Evolutionary conservation across 2,113 vertebrate species (phyloP).

Genomic region (Harpagus bidentatus): DNA sequence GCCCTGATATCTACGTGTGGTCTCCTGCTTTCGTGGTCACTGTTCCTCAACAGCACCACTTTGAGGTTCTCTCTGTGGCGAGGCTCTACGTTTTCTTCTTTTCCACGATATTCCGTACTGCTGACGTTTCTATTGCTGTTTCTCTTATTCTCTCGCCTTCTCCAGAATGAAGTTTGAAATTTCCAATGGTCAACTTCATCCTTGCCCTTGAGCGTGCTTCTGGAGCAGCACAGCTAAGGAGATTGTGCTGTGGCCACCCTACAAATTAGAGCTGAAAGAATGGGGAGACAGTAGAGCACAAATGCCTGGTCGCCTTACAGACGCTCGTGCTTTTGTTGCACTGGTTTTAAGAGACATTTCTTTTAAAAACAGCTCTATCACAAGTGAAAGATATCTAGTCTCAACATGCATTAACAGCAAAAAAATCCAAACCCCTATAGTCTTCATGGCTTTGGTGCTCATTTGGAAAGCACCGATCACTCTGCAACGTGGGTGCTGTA

Average conservation of each 20-base stretch:
- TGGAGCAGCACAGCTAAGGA: not conserved
- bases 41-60: not conserved
- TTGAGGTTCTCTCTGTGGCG: too few relatives aligned
- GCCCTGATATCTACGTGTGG: not conserved
- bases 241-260: not conserved
- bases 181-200: not conserved
- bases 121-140: not conserved
- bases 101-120: not conserved
- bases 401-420: not conserved
- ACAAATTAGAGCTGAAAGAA: not conserved
- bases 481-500: not conserved
- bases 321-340: not conserved
- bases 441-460: not conserved
- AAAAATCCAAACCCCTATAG: not conserved
- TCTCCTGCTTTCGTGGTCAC: not conserved
- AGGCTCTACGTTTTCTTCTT: not conserved
- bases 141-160: not conserved
- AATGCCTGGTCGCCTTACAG: fast-evolving
- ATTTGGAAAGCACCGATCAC: not conserved
- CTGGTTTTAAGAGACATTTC: not conserved
- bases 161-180: not conserved
- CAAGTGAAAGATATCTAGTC: not conserved
- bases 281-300: not conserved
- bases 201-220: not conserved
- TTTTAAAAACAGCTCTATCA: not conserved